Evolutionary conservation across 1,140 invertebrate species (phyloP).

Genomic region (Musca vetustissima): DNA sequence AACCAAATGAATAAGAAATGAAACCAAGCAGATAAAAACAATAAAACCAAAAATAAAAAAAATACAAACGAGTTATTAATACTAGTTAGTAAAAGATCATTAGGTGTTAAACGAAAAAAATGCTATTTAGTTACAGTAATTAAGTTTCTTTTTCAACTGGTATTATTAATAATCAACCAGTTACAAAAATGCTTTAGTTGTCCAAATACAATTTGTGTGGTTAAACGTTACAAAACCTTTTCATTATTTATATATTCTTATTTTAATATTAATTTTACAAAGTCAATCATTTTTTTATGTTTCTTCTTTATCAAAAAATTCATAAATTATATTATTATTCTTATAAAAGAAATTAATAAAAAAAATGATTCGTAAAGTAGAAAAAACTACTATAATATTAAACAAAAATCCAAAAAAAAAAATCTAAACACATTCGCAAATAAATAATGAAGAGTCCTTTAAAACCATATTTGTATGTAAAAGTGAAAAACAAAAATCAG

Average conservation of each 20-base stretch:
- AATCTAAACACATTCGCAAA: background rate
- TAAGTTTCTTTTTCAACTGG: background rate
- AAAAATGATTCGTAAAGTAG: slow-evolving; percentile 12
- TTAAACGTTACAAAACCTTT: background rate
- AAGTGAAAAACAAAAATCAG: slow-evolving; percentile 1
- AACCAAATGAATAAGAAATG: background rate
- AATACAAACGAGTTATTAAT: background rate
- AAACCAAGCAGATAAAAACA: background rate
- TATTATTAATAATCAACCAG: slow-evolving; percentile 3
- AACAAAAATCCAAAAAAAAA: background rate
- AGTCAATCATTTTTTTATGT: background rate
- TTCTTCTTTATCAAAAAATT: background rate
- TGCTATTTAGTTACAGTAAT: background rate
- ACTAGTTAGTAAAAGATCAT: slow-evolving; percentile 17
- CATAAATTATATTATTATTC: background rate
- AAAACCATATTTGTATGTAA: slow-evolving; percentile 21
- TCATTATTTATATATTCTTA: background rate
- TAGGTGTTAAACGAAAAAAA: slow-evolving; percentile 13
- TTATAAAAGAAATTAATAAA: slow-evolving; percentile 6
- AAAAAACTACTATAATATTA: slow-evolving; percentile 17
- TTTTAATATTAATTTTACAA: background rate
- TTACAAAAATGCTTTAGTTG: slow-evolving; percentile 16
- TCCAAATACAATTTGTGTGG: background rate
- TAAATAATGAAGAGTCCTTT: slow-evolving; percentile 14
- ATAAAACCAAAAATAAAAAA: background rate